A percentile compares a stretch with the other conserved stretches of the same genome.
These are phyloP conservation scores for Grantiella picta DNA, from an alignment of 2,113 vertebrate species.

Conservation along the genomic window DNA sequence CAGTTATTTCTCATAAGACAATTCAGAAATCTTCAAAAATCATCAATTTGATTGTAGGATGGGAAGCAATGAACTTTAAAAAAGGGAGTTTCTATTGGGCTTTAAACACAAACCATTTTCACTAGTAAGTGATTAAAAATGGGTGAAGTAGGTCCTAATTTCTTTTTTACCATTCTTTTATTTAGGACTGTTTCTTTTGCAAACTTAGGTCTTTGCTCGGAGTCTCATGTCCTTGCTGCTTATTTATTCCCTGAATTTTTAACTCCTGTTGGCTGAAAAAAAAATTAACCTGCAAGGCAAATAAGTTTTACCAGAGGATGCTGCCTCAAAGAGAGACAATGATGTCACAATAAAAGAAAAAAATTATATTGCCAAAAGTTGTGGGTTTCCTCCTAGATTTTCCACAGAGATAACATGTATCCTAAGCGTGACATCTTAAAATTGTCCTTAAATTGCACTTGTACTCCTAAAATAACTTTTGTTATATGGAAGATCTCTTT, in stretches of 20 bases:
- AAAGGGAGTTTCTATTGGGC: background rate
- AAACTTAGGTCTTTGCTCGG: background rate
- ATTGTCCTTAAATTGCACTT: background rate
- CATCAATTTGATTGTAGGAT: background rate
- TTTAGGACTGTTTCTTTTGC: background rate
- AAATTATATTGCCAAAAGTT: background rate
- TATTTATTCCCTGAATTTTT: background rate
- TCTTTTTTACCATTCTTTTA: background rate
- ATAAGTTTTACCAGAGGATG: background rate
- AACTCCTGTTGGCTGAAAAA: background rate
- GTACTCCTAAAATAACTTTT: background rate
- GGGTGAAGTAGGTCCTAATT: background rate
- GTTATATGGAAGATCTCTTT: background rate
- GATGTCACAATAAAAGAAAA: background rate
- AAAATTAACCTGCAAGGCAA: background rate
- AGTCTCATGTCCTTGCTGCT: background rate
- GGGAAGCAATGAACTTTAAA: background rate
- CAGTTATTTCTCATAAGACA: background rate
- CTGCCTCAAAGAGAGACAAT: background rate
- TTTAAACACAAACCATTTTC: background rate
- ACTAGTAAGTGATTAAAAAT: background rate
- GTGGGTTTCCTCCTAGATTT: background rate
- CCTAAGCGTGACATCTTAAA: background rate
- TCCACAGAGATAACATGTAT: background rate
- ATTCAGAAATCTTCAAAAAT: background rate